phyloP scores from a whole-genome alignment of 2,888 invertebrate species.

The Myopa testacea region DNA sequence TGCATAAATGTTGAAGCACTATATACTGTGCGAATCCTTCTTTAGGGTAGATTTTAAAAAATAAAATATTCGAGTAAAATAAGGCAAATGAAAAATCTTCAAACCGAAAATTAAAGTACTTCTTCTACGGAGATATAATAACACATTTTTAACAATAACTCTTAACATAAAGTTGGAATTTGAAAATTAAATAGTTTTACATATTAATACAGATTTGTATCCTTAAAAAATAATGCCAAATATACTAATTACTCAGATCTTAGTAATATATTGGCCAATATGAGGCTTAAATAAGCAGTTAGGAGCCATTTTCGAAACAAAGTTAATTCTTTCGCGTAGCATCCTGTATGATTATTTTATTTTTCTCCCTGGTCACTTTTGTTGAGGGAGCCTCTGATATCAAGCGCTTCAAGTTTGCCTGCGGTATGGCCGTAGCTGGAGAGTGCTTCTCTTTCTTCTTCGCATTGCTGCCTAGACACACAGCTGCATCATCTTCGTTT shows the following conservation, averaged over 20 bases:
- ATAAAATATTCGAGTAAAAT: too few species aligned
- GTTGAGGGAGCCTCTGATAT: constrained; percentile 77
- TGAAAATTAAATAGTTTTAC: too few species aligned
- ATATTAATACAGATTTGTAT: background rate
- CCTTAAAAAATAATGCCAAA: background rate
- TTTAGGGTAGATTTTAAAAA: too few species aligned
- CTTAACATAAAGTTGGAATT: too few species aligned
- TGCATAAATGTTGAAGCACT: too few species aligned
- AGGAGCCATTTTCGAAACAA: background rate
- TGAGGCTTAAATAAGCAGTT: too few species aligned
- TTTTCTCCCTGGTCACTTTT: constrained; percentile 84
- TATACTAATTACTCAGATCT: background rate
- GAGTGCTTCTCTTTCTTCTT: constrained; percentile 51
- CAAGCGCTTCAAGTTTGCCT: constrained; percentile 77
- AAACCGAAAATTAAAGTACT: too few species aligned
- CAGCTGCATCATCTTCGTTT: constrained; percentile 19
- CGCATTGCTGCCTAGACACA: constrained; percentile 16
- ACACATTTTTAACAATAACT: too few species aligned
- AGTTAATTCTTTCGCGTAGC: constrained; percentile 63
- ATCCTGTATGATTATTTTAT: constrained; percentile 81
- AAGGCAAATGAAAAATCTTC: too few species aligned
- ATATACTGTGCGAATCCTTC: too few species aligned
- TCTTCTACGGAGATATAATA: too few species aligned
- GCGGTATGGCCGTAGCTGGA: constrained; percentile 70
- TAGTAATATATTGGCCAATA: background rate